Evolutionary conservation across 1,140 invertebrate genomes (phyloP).

Genomic region (Cotesia glomerata): DNA sequence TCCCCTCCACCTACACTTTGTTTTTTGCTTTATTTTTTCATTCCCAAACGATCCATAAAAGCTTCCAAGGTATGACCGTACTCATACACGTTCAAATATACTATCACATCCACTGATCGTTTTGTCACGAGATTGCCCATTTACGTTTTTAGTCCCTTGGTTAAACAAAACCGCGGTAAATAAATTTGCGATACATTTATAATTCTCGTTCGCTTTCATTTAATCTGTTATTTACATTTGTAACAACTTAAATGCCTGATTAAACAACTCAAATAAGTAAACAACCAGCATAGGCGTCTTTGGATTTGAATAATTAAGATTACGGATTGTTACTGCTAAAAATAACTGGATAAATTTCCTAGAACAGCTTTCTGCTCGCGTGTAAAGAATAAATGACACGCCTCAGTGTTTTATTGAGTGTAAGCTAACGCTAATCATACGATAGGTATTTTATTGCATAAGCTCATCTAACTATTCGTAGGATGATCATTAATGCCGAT

Average conservation of each 20-base stretch:
- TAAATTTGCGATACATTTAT: conserved; percentile 11
- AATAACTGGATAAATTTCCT: not conserved
- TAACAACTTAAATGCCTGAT: too few species aligned
- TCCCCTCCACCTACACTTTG: not conserved
- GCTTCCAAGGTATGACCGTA: conserved; percentile 16
- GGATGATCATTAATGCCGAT: conserved; percentile 23
- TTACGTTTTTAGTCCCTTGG: not conserved
- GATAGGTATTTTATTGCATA: conserved; percentile 26
- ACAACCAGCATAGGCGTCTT: too few species aligned
- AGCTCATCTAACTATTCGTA: conserved; percentile 18
- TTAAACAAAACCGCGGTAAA: conserved; percentile 28
- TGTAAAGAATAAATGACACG: not conserved
- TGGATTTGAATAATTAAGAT: too few species aligned
- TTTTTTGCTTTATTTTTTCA: not conserved
- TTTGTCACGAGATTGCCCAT: conserved; percentile 23
- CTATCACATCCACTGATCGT: conserved; percentile 28
- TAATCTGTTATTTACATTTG: too few species aligned
- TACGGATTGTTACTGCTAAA: not conserved
- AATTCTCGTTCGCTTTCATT: not conserved
- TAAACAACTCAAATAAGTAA: too few species aligned
- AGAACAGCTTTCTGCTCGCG: not conserved
- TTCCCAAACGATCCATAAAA: conserved; percentile 30
- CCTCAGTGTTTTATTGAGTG: not conserved
- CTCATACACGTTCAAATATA: not conserved
- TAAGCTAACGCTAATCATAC: not conserved